Evolutionary conservation across 2,888 invertebrate genomes (phyloP), one percentile per base, ranked within the genome.

Genomic region (Spatulosminthurus flaviceps): DNA sequence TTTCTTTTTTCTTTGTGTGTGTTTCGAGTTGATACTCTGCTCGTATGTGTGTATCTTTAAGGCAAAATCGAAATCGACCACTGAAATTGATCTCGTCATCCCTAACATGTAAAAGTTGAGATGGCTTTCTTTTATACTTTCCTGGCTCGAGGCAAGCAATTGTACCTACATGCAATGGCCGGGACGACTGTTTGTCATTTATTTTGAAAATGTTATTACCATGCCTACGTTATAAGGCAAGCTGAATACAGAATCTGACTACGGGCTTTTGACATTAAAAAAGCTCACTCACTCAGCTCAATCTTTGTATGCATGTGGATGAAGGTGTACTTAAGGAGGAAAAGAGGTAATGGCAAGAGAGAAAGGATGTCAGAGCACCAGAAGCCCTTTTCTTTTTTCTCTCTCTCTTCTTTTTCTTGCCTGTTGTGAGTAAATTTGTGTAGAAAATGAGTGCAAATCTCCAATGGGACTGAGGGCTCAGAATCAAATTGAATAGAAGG

Each of bases 401-500:
- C 22, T 24, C 43, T 21, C 5, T 51, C 26, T 22, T 34, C 21
- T 61, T 74, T 64, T 74, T 74, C 34, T 64, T 61, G 21, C 26
- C 42, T 71, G n/a, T n/a, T n/a, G n/a, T 69, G 19, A 69, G 22
- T 51, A 64, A 78, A 78, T 78, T 78, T 78, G 78, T 72, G 71
- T 78, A 66, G 21, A 66, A 72, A 78, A 78, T 78, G 78, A 72
- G 78, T 78, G 73, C 78, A 78, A 78, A 78, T 78, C 72, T 78
- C 72, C 21, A 78, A 41, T 26, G 78, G 78, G 71, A 78, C 22
- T 69, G 69, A 69, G 77, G n/a, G 69, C 22, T 78, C 64, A 66
- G 64, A 72, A 77, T 64, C 72, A 72, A 78, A 78, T 78, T 78
- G 78, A 78, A 78, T 78, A 43, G 66, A 78, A 42, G 72, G 78